phyloP scores from a whole-genome alignment of 2,797 vertebrate genomes.

The Sebastes wilsoni region DNA sequence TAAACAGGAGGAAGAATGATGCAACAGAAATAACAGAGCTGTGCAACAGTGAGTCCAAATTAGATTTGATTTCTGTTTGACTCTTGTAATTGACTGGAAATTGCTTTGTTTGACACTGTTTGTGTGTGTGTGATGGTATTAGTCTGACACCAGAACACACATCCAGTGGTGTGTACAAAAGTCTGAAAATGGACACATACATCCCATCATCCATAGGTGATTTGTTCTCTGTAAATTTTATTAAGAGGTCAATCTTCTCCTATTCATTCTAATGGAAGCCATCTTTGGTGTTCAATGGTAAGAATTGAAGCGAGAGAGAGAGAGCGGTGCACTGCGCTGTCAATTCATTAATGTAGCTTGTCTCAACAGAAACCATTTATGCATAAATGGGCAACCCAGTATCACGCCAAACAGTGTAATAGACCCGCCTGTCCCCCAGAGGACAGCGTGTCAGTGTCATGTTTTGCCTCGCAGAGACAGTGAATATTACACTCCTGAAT shows the following conservation, averaged over 20 bases:
- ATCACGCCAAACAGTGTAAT: too few relatives aligned
- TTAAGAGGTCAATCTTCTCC: background rate
- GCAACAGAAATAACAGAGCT: constrained; percentile 3
- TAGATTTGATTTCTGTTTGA: constrained; percentile 40
- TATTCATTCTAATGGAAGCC: background rate
- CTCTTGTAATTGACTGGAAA: constrained; percentile 32
- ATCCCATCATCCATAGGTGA: background rate
- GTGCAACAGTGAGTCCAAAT: constrained; percentile 18
- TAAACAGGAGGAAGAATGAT: background rate
- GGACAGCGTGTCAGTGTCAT: too few relatives aligned
- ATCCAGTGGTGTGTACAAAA: background rate
- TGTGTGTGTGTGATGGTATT: background rate
- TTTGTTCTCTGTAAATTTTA: background rate
- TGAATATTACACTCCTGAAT: too few relatives aligned
- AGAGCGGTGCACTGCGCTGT: background rate
- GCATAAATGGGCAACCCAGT: too few relatives aligned
- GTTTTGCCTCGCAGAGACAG: too few relatives aligned
- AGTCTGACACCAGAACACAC: background rate
- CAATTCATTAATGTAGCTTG: too few relatives aligned
- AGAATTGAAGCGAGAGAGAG: background rate
- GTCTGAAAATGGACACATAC: background rate
- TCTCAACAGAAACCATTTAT: too few relatives aligned
- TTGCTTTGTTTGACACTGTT: constrained; percentile 26
- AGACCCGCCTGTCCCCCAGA: too few relatives aligned
- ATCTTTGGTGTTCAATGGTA: background rate